Conservation (phyloP, 1,140 invertebrate species). For the Zaprionus taronus region DNA sequence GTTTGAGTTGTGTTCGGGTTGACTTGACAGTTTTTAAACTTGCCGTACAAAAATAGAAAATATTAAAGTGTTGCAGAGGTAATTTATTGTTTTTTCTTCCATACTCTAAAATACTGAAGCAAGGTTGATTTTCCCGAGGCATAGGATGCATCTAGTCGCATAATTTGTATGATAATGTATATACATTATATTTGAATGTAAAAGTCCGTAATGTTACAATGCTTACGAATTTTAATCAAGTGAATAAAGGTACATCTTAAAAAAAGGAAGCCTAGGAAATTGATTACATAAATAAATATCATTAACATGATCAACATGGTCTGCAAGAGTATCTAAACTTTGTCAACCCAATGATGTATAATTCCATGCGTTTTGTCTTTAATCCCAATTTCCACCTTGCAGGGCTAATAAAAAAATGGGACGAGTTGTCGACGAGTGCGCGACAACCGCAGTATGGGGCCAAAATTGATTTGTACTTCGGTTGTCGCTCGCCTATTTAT, state of each 20-base stretch:
- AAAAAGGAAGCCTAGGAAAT: too few species aligned
- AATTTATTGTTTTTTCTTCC: background rate
- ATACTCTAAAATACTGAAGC: background rate
- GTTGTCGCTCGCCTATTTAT: conserved; percentile 65
- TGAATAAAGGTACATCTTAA: too few species aligned
- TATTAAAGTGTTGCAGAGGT: background rate
- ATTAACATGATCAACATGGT: too few species aligned
- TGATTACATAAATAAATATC: too few species aligned
- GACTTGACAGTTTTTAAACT: background rate
- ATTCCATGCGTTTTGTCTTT: background rate
- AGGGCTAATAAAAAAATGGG: conserved; percentile 12
- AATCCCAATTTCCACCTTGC: conserved; percentile 36
- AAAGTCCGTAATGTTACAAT: too few species aligned
- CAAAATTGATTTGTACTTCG: conserved; percentile 62
- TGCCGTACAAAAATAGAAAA: background rate
- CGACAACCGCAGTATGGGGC: conserved; percentile 70
- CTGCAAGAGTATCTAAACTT: background rate
- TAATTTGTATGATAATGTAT: too few species aligned
- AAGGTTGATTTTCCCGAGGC: background rate
- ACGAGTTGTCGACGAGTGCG: conserved; percentile 7
- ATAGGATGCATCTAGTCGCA: background rate
- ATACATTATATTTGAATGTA: too few species aligned
- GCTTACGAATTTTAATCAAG: too few species aligned
- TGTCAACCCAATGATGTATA: background rate
- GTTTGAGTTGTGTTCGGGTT: background rate